These are phyloP conservation scores for Callimorpha dominula DNA, from an alignment of 2,888 invertebrate genomes.

Conservation along the genomic window DNA sequence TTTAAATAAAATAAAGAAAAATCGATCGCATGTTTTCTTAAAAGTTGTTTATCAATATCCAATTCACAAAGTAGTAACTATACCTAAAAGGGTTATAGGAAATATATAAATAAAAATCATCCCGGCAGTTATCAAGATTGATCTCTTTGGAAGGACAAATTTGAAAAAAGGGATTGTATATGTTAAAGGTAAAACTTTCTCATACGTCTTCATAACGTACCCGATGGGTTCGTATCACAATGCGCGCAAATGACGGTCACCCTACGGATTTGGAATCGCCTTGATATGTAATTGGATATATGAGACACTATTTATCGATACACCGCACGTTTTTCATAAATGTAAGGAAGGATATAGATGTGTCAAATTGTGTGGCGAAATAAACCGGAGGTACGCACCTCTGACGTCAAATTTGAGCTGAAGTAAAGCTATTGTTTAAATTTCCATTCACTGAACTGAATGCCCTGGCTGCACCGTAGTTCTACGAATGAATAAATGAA, in stretches of 20 bases:
- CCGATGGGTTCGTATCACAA: slow-evolving; percentile 63
- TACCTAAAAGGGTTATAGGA: neutral
- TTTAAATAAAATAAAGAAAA: neutral
- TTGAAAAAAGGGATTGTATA: slow-evolving; percentile 14
- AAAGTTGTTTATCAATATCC: too few species aligned
- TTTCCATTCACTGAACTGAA: slow-evolving; percentile 18
- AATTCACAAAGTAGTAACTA: too few species aligned
- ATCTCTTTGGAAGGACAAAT: slow-evolving; percentile 31
- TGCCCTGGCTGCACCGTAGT: neutral
- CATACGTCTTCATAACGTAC: slow-evolving; percentile 57
- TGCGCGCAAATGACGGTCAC: slow-evolving; percentile 61
- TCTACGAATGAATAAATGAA: slow-evolving; percentile 8
- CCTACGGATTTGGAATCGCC: slow-evolving; percentile 63
- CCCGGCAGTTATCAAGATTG: slow-evolving; percentile 32
- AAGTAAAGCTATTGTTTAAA: slow-evolving; percentile 32
- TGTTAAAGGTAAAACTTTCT: slow-evolving; percentile 43
- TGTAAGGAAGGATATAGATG: neutral
- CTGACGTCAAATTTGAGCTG: slow-evolving; percentile 18
- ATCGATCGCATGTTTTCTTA: neutral
- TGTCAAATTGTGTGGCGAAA: too few species aligned
- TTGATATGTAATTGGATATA: slow-evolving; percentile 78
- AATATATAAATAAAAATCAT: neutral
- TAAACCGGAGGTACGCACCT: slow-evolving; percentile 3
- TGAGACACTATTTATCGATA: slow-evolving; percentile 70
- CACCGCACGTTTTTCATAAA: slow-evolving; percentile 32